Percentiles rank a stretch among this genome's conserved stretches.
These are phyloP conservation scores for Harpagifer antarcticus DNA, from an alignment of 2,797 vertebrate species.

Conservation along the genomic window DNA sequence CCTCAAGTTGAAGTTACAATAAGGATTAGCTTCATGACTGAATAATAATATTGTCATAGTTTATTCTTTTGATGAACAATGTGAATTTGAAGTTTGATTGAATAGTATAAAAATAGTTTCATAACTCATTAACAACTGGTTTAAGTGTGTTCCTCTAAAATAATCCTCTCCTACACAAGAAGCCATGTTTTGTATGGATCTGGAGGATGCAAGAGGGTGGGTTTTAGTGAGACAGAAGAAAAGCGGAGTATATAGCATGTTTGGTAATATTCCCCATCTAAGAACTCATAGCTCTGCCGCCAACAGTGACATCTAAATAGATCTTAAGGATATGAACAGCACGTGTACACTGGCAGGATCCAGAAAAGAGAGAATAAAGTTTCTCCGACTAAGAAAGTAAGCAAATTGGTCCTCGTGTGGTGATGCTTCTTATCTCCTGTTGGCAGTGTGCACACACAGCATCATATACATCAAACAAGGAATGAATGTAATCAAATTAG, in stretches of 20 bases:
- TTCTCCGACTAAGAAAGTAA: not conserved
- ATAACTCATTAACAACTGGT: no score
- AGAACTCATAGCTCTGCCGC: not conserved
- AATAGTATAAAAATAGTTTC: not conserved
- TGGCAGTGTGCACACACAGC: not conserved
- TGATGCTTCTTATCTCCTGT: slow-evolving; percentile 5
- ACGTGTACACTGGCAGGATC: not conserved
- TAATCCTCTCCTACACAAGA: not conserved
- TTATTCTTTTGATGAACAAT: not conserved
- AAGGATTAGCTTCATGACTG: not conserved
- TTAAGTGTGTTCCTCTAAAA: not conserved
- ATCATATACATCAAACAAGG: not conserved
- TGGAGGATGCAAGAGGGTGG: not conserved
- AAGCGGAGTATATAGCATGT: not conserved
- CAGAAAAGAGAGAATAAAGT: not conserved
- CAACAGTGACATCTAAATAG: not conserved
- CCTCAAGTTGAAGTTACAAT: not conserved
- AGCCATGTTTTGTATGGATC: not conserved
- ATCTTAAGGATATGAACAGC: not conserved
- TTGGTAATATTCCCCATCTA: not conserved
- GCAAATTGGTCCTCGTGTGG: slow-evolving; percentile 13
- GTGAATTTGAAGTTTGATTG: not conserved
- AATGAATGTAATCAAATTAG: slow-evolving; percentile 13
- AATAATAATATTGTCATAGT: not conserved
- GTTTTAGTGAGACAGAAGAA: not conserved